phyloP scores from a whole-genome alignment of 2,888 invertebrate species.

The Amaurobius ferox region DNA sequence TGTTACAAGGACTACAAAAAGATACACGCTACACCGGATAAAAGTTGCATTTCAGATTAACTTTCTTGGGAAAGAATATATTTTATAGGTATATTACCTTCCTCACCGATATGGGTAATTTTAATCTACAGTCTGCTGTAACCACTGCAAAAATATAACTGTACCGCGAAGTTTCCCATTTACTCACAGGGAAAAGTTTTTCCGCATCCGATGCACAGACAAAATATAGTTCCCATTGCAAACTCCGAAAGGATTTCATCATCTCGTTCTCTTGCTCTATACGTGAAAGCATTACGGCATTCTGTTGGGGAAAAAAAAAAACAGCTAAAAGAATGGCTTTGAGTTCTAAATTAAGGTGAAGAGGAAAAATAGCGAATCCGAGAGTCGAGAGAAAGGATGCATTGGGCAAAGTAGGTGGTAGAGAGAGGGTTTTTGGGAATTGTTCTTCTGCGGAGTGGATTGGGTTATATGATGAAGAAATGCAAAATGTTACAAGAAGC shows the following conservation, averaged over 20 bases:
- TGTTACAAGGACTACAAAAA: too few relatives aligned
- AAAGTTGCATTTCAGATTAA: too few relatives aligned
- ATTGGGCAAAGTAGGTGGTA: not conserved
- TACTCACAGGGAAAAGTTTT: not conserved
- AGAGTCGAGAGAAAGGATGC: not conserved
- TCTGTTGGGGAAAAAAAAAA: not conserved
- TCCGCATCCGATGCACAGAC: not conserved
- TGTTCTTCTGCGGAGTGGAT: not conserved
- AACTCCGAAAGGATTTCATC: not conserved
- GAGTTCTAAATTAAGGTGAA: slow-evolving; percentile 11
- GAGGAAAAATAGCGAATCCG: not conserved
- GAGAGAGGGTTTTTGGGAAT: not conserved
- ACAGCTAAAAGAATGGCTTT: not conserved
- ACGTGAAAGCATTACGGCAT: slow-evolving; percentile 7
- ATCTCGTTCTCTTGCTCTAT: not conserved
- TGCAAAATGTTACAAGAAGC: not conserved
- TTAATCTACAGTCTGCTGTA: too few relatives aligned
- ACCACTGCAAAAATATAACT: too few relatives aligned
- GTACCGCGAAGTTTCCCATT: too few relatives aligned
- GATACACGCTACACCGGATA: too few relatives aligned
- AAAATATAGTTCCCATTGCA: not conserved
- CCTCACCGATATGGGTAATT: too few relatives aligned
- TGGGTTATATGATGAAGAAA: not conserved
- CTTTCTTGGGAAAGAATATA: too few relatives aligned
- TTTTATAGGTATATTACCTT: too few relatives aligned